Conservation (phyloP, 2,888 invertebrate genomes). For the Cosmopolites sordidus region DNA sequence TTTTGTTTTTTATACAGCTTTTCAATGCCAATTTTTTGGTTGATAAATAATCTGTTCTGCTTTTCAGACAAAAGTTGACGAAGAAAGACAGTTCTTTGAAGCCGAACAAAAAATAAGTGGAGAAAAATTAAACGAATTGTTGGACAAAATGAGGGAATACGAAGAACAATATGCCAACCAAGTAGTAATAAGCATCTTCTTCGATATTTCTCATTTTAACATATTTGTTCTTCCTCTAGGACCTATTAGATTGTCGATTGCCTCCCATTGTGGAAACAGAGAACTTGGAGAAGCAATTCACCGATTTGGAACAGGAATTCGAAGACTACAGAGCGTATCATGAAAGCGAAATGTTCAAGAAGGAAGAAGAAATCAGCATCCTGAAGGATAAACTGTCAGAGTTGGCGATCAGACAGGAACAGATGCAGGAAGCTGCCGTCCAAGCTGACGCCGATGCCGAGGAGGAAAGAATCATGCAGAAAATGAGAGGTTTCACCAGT, state of each 20-base stretch:
- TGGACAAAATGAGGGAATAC: constrained; percentile 73
- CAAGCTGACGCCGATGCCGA: constrained; percentile 36
- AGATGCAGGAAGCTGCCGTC: constrained; percentile 27
- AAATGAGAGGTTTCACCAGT: constrained; percentile 41
- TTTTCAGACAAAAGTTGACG: constrained; percentile 63
- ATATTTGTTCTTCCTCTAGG: constrained; percentile 20
- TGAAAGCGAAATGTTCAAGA: constrained; percentile 53
- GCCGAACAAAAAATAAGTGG: constrained; percentile 72
- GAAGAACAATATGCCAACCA: constrained; percentile 66
- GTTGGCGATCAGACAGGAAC: constrained; percentile 38
- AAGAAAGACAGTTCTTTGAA: constrained; percentile 70
- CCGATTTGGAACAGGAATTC: constrained; percentile 67
- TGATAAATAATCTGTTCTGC: not conserved
- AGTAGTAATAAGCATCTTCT: constrained; percentile 1
- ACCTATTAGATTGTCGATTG: constrained; percentile 53
- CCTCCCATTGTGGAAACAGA: constrained; percentile 76
- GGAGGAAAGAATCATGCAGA: constrained; percentile 32
- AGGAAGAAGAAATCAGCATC: constrained; percentile 54
- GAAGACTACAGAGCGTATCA: constrained; percentile 55
- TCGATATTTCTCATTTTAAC: too few species aligned
- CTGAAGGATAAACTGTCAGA: constrained; percentile 52
- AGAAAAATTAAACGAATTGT: constrained; percentile 69
- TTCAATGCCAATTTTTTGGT: too few species aligned
- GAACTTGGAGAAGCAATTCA: constrained; percentile 66
- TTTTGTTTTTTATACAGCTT: too few species aligned